Percentiles rank a stretch among this genome's conserved stretches.
phyloP scores from a whole-genome alignment of 92 coral and sea anemone species.

The Parazoanthus swiftii region DNA sequence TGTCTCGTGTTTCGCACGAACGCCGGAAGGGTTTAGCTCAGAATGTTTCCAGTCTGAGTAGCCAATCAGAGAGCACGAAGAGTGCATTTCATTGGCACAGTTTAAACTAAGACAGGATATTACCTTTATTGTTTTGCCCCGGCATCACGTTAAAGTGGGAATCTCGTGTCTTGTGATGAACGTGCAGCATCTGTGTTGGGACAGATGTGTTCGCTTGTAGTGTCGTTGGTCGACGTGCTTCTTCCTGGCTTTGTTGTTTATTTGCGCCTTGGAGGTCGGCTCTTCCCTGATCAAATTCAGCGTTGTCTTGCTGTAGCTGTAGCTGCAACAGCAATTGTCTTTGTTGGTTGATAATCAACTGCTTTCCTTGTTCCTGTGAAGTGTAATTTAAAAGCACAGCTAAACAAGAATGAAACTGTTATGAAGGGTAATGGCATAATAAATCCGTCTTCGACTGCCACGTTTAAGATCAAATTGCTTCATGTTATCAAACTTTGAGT shows the following conservation, averaged over 20 bases:
- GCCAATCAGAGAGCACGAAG: too few relatives aligned
- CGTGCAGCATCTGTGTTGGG: slow-evolving; percentile 14
- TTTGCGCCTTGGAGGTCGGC: neutral
- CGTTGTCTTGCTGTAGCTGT: slow-evolving; percentile 58
- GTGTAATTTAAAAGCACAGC: neutral
- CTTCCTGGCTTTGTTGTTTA: neutral
- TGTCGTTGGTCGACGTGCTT: neutral
- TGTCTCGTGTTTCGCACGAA: too few relatives aligned
- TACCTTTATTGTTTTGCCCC: slow-evolving; percentile 20
- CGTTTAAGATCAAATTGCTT: too few relatives aligned
- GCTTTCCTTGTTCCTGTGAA: slow-evolving; percentile 75
- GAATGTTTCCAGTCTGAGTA: too few relatives aligned
- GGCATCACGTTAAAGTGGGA: neutral
- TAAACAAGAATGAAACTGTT: neutral
- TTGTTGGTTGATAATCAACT: slow-evolving; percentile 74
- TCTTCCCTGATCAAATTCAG: slow-evolving; percentile 24
- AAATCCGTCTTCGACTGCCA: too few relatives aligned
- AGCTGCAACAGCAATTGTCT: slow-evolving; percentile 63
- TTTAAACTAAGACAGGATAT: too few relatives aligned
- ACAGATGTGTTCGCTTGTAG: neutral
- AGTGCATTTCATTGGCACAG: neutral
- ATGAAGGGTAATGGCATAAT: neutral
- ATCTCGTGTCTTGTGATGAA: slow-evolving; percentile 30
- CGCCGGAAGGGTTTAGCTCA: too few relatives aligned
- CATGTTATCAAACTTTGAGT: too few relatives aligned